phyloP scores from a whole-genome alignment of 2,113 vertebrate species.

The Holacanthus passer region DNA sequence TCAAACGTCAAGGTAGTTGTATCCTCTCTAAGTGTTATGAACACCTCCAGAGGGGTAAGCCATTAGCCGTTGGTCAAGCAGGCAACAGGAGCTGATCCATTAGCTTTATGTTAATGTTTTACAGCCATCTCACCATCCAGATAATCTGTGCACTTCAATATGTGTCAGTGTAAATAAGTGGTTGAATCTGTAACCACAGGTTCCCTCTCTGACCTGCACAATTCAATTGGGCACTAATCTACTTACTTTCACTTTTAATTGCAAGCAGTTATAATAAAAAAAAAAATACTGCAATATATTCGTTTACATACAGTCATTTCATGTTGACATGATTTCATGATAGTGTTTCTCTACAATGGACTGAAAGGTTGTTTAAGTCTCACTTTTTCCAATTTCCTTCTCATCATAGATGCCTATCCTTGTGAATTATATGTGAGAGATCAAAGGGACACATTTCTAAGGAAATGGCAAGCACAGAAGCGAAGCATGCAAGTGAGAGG shows the following conservation, averaged over 20 bases:
- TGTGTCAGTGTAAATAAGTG: no score
- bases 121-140: neutral
- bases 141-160: neutral
- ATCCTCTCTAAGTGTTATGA: neutral
- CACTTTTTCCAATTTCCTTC: neutral
- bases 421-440: constrained; percentile 6
- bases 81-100: neutral
- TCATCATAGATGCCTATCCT: constrained; percentile 3
- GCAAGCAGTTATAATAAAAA: neutral
- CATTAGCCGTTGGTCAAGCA: neutral
- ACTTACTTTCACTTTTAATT: neutral
- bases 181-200: neutral
- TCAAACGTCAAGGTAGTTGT: neutral
- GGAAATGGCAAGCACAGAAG: constrained; percentile 17
- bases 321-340: neutral
- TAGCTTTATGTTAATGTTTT: neutral
- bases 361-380: neutral
- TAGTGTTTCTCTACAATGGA: neutral
- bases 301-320: no score
- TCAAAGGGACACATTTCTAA: constrained; percentile 3
- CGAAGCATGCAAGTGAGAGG: constrained; percentile 13
- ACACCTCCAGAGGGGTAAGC: neutral
- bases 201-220: neutral
- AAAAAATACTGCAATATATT: no score
- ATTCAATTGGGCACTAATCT: neutral